phyloP scores from a whole-genome alignment of 2,888 invertebrate genomes.

The Leuctra nigra region DNA sequence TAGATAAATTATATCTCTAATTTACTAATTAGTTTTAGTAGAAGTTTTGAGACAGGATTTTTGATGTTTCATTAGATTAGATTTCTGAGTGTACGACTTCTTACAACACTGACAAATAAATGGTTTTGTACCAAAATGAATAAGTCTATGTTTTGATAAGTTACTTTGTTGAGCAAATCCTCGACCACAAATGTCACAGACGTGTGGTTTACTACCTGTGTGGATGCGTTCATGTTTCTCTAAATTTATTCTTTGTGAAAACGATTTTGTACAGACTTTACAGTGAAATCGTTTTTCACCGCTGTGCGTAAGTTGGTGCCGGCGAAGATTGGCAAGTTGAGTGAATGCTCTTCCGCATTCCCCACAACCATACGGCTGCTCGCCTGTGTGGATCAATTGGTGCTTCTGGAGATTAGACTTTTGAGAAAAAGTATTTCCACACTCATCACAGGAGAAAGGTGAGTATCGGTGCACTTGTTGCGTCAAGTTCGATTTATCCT shows the following conservation, averaged over 20 bases:
- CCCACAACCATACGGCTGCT: constrained; percentile 34
- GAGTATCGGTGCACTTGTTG: too few species aligned
- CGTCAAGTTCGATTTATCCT: too few species aligned
- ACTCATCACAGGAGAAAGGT: constrained; percentile 31
- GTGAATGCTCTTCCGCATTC: constrained; percentile 34
- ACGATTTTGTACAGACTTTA: constrained; percentile 31
- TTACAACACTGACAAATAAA: constrained; percentile 14
- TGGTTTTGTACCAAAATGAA: constrained; percentile 24
- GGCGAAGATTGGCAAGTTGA: constrained; percentile 30
- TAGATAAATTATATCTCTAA: too few species aligned
- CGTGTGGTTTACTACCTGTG: constrained; percentile 33
- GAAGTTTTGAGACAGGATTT: constrained; percentile 12
- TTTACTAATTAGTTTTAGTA: too few species aligned
- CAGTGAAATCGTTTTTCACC: constrained; percentile 31
- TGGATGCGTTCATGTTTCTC: constrained; percentile 32
- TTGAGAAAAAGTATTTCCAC: constrained; percentile 31
- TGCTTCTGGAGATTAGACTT: constrained; percentile 32
- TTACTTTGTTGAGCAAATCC: constrained; percentile 33
- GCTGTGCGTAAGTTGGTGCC: constrained; percentile 31
- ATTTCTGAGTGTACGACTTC: constrained; percentile 24
- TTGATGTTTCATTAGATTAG: constrained; percentile 21
- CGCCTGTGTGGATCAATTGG: constrained; percentile 31
- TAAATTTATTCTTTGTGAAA: constrained; percentile 31
- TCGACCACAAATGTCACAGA: constrained; percentile 34
- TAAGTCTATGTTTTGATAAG: constrained; percentile 30